These are phyloP conservation scores for Holothuria leucospilota DNA, from an alignment of 53 echinoderm and acorn worm species.

Conservation along the genomic window DNA sequence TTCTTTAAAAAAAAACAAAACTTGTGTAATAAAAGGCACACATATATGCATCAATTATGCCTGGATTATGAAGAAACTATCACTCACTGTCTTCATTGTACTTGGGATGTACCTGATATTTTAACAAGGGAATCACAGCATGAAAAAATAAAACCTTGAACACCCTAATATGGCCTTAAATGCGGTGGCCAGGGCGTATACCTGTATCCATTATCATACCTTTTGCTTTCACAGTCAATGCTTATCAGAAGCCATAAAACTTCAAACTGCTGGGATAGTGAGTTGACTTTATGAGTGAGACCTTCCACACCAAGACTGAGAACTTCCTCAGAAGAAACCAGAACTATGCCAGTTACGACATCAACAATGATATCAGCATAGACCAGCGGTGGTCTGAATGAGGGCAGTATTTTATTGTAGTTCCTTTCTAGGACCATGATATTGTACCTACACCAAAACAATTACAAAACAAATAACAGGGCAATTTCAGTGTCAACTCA, in stretches of 20 bases:
- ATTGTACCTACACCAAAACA: slow-evolving; percentile 52
- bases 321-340: slow-evolving; percentile 34
- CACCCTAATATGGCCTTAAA: no score
- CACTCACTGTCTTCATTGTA: no score
- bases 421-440: slow-evolving; percentile 58
- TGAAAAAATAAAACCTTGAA: no score
- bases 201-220: neutral
- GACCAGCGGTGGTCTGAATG: neutral
- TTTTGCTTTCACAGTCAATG: neutral
- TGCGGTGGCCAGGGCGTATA: no score
- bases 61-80: no score
- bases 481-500: neutral
- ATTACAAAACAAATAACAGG: neutral
- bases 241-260: slow-evolving; percentile 57
- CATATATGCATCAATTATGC: no score
- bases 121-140: no score
- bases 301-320: slow-evolving; percentile 51
- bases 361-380: slow-evolving; percentile 73
- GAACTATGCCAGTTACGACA: slow-evolving; percentile 63
- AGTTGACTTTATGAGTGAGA: slow-evolving; percentile 52
- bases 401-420: neutral
- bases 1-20: no score
- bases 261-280: slow-evolving; percentile 67
- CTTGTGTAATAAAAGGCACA: no score
- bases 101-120: no score